Conservation (phyloP, 1,140 invertebrate species). For the Zaprionus inermis region DNA sequence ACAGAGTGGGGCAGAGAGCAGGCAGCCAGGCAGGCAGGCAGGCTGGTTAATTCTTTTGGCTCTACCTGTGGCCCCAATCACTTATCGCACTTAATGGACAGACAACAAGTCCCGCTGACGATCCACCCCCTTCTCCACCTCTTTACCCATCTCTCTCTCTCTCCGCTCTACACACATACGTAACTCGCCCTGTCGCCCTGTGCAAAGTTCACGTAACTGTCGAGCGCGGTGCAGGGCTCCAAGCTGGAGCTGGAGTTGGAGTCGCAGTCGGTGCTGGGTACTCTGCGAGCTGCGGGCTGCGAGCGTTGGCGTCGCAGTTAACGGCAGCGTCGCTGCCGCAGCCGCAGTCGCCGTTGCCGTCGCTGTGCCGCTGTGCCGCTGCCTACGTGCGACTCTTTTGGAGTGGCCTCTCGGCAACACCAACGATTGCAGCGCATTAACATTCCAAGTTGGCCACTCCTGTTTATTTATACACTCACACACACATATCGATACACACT, state of each 20-base stretch:
- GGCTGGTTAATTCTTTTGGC: constrained; percentile 66
- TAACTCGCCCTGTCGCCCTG: constrained; percentile 3
- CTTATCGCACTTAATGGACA: constrained; percentile 39
- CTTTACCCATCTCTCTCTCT: neutral
- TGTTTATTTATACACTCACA: constrained; percentile 67
- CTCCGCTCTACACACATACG: neutral
- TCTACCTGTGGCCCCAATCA: constrained; percentile 16
- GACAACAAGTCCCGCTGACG: constrained; percentile 12
- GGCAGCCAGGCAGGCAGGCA: neutral
- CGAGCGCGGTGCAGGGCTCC: constrained; percentile 23
- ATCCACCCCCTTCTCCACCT: neutral
- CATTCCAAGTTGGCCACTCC: constrained; percentile 80
- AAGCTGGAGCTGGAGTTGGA: neutral
- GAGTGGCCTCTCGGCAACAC: constrained; percentile 63
- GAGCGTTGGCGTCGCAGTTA: constrained; percentile 24
- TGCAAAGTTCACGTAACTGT: constrained; percentile 67
- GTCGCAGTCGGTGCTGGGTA: neutral
- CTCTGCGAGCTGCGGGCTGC: neutral
- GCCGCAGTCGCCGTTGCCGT: neutral
- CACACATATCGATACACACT: constrained; percentile 43
- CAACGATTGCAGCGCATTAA: constrained; percentile 79
- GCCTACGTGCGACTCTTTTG: constrained; percentile 50
- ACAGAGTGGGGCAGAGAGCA: neutral
- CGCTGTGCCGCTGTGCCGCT: constrained; percentile 10
- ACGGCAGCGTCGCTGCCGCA: neutral